A percentile compares a stretch with the other conserved stretches of the same genome.
Evolutionary conservation across 1,140 invertebrate species (phyloP).

Genomic region (Zaprionus kolodkinae): DNA sequence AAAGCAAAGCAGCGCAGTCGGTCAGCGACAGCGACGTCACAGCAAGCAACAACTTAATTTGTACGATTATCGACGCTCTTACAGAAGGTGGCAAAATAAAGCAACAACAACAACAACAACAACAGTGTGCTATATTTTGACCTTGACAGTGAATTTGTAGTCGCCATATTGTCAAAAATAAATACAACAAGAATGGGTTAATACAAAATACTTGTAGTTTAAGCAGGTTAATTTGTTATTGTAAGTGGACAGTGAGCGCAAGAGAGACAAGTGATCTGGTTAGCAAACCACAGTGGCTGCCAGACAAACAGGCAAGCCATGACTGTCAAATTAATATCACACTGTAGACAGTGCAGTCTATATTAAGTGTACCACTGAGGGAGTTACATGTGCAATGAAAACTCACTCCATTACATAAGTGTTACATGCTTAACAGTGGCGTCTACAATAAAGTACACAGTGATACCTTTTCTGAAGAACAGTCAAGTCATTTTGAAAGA

Average conservation of each 20-base stretch:
- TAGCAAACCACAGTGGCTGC: not conserved
- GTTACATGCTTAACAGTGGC: not conserved
- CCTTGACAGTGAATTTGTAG: not conserved
- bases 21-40: not conserved
- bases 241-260: not conserved
- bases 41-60: slow-evolving; percentile 62
- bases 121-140: slow-evolving; percentile 21
- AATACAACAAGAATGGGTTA: not conserved
- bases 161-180: not conserved
- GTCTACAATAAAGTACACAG: too few relatives aligned
- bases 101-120: slow-evolving; percentile 8
- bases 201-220: not conserved
- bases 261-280: not conserved
- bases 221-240: not conserved
- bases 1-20: slow-evolving; percentile 6
- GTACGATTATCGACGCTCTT: slow-evolving; percentile 56
- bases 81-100: not conserved
- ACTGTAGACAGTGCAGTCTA: not conserved
- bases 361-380: not conserved
- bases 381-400: not conserved
- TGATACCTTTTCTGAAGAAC: too few relatives aligned
- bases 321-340: not conserved
- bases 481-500: too few relatives aligned
- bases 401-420: not conserved
- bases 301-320: not conserved